Evolutionary conservation across 2,113 vertebrate genomes (phyloP), one percentile per base, ranked within the genome.

Genomic region (Hiodon tergisus): DNA sequence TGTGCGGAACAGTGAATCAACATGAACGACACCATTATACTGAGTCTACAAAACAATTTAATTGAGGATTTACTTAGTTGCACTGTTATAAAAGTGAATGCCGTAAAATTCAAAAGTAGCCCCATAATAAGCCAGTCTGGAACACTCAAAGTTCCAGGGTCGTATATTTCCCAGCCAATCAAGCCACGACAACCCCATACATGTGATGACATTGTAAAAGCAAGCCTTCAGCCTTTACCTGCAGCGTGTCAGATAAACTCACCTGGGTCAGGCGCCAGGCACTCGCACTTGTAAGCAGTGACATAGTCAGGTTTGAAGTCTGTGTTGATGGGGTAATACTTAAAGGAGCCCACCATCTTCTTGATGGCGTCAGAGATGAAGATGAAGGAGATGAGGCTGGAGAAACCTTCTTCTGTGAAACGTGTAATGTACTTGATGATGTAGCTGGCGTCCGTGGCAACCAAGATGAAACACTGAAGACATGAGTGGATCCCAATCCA

Each of bases 281-380:
- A 99, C 82, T 98, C 95, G 79, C 97, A 99, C 84, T 92, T 97
- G 91, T 96, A 99, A 69, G 91, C 83, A 57, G 96, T 98, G 83
- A 98, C 90, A 2, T 93, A 93, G 88, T 99, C 94, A 0, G 96
- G 94, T 71, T 94, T 95, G 89, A 96, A 98, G 88, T 94, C 91
- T 0, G 87, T 88, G 84, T 99, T 97, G 91, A 99, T 95, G 85
- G 97, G 96, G 74, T 98, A 98, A 79, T 95, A 96, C 57, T 90
- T 94, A 82, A 99, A 97, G 86, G 94, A 87, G 14, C 92, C 88
- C 0, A 93, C 91, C 93, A 95, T 95, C 85, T 96, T 96, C 85
- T 95, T 96, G 85, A 96, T 91, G 81, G 94, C 94, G 0, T 96
- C 94, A 0, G 95, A 96, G 87, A 96, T 96, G 87, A 95, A 95